These are phyloP conservation scores for Umimayanthus chanpuru DNA, from an alignment of 92 coral and sea anemone species.

Conservation along the genomic window DNA sequence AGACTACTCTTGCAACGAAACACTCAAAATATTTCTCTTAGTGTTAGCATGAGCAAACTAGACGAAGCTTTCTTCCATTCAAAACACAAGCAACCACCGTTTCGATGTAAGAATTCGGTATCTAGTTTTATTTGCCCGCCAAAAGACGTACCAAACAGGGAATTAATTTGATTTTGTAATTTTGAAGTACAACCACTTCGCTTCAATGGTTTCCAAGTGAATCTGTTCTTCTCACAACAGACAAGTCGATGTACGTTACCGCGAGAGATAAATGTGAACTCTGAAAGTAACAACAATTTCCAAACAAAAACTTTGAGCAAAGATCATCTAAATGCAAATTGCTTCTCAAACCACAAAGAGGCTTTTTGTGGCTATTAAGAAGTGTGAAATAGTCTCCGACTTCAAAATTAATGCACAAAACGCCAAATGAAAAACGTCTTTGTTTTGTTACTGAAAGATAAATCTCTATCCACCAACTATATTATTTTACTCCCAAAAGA, in stretches of 20 bases:
- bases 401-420: constrained; percentile 30
- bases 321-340: constrained; percentile 38
- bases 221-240: background rate
- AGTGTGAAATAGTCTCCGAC: constrained; percentile 47
- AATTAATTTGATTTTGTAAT: background rate
- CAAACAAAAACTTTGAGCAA: constrained; percentile 1
- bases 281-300: background rate
- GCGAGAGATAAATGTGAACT: background rate
- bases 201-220: background rate
- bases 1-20: background rate
- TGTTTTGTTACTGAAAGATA: constrained; percentile 6
- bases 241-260: background rate
- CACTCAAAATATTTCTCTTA: background rate
- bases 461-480: constrained; percentile 12
- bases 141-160: background rate
- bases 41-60: background rate
- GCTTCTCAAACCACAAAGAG: constrained; percentile 12
- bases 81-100: background rate
- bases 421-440: constrained; percentile 21
- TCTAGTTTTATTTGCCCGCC: background rate
- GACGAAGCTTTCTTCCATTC: background rate
- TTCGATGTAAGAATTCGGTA: background rate
- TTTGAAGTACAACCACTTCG: background rate
- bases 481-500: constrained; percentile 4
- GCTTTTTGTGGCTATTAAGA: constrained; percentile 26